Evolutionary conservation across 1,140 invertebrate genomes (phyloP).

Genomic region (Caerostris darwini): DNA sequence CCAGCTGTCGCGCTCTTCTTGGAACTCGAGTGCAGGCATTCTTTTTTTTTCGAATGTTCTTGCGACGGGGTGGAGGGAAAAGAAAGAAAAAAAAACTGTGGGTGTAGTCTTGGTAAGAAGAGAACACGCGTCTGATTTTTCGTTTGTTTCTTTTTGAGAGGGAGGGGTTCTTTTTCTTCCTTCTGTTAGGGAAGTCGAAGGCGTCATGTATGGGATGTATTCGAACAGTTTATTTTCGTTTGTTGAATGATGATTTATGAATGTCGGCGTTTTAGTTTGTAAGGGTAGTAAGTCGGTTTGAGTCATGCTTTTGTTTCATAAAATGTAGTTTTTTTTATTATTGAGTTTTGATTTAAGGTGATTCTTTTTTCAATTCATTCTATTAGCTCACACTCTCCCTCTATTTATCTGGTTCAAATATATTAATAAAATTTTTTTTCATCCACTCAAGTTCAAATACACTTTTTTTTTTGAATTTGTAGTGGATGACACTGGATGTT

Average conservation of each 20-base stretch:
- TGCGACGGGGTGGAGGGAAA: neutral
- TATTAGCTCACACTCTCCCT: too few species aligned
- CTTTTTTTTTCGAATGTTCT: neutral
- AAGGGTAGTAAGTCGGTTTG: neutral
- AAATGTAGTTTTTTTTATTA: too few species aligned
- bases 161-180: neutral
- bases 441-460: too few species aligned
- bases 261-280: slow-evolving; percentile 4
- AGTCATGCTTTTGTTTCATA: neutral
- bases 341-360: too few species aligned
- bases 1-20: neutral
- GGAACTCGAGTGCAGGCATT: neutral
- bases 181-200: neutral
- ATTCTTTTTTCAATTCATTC: too few species aligned
- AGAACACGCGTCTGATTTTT: neutral
- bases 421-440: too few species aligned
- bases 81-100: neutral
- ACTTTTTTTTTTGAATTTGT: too few species aligned
- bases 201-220: neutral
- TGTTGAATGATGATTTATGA: neutral
- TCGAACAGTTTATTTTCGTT: slow-evolving; percentile 5
- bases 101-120: neutral
- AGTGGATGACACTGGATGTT: too few species aligned
- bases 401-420: too few species aligned
- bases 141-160: slow-evolving; percentile 21